These are phyloP conservation scores for Gallirallus australis DNA, from an alignment of 2,797 vertebrate species.

Conservation along the genomic window DNA sequence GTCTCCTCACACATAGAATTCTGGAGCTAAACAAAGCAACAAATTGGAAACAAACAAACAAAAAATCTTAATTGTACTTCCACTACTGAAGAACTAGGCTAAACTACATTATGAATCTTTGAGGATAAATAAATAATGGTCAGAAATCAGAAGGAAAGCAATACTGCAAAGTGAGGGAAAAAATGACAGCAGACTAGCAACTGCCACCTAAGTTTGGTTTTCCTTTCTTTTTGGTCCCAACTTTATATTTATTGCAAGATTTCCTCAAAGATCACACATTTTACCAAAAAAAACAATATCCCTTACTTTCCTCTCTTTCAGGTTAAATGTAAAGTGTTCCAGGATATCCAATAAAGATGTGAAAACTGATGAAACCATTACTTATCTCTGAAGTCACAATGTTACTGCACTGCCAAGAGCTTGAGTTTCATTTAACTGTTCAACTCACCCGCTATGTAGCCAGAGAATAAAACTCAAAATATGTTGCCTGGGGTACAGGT, in stretches of 20 bases:
- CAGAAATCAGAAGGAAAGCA: not conserved
- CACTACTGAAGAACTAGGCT: not conserved
- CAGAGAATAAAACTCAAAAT: not conserved
- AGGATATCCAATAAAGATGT: not conserved
- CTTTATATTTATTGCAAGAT: not conserved
- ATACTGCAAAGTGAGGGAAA: not conserved
- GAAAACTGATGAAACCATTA: not conserved
- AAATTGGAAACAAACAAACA: not conserved
- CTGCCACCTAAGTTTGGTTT: not conserved
- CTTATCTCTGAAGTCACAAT: not conserved
- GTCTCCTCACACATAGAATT: not conserved
- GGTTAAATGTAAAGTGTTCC: not conserved
- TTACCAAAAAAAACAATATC: not conserved
- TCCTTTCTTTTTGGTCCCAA: not conserved
- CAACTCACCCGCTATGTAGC: not conserved
- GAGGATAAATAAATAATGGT: not conserved
- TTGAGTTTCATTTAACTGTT: not conserved
- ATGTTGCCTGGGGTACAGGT: not conserved
- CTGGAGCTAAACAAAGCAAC: slow-evolving; percentile 3
- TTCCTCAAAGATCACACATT: not conserved
- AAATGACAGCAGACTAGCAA: not conserved
- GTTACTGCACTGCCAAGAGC: not conserved
- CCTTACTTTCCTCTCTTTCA: not conserved
- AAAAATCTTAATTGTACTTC: not conserved
- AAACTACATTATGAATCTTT: not conserved